A percentile compares a stretch with the other conserved stretches of the same genome.
These are phyloP conservation scores for Cephus sareptanus DNA, from an alignment of 2,888 invertebrate genomes.

Conservation along the genomic window DNA sequence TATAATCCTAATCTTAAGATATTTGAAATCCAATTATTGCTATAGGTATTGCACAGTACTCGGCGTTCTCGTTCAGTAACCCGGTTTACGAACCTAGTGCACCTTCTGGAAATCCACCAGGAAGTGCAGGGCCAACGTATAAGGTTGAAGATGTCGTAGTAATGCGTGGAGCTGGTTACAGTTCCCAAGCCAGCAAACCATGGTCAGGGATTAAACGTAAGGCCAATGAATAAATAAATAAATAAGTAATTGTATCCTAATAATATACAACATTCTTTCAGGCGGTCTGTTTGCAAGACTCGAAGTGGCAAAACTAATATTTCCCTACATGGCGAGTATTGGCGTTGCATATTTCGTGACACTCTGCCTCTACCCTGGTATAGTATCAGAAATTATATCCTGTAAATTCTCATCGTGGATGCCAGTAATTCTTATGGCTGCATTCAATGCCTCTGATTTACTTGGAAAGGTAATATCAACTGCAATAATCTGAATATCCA, in stretches of 20 bases:
- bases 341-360: slow-evolving; percentile 91
- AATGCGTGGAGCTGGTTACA: slow-evolving; percentile 67
- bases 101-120: slow-evolving; percentile 65
- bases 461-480: slow-evolving; percentile 78
- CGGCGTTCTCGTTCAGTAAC: slow-evolving; percentile 82
- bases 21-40: slow-evolving; percentile 8
- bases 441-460: slow-evolving; percentile 88
- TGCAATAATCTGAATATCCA: not conserved
- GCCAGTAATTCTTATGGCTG: slow-evolving; percentile 90
- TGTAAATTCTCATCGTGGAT: slow-evolving; percentile 89
- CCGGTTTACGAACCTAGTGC: slow-evolving; percentile 85
- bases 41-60: slow-evolving; percentile 67
- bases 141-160: slow-evolving; percentile 83
- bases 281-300: slow-evolving; percentile 79
- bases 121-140: slow-evolving; percentile 72
- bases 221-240: slow-evolving; percentile 17
- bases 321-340: slow-evolving; percentile 92
- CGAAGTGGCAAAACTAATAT: slow-evolving; percentile 85
- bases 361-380: slow-evolving; percentile 89
- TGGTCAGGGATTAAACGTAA: slow-evolving; percentile 70
- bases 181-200: slow-evolving; percentile 65
- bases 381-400: slow-evolving; percentile 88
- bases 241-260: not conserved
- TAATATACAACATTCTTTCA: slow-evolving; percentile 57
- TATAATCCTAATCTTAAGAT: not conserved